phyloP scores from a whole-genome alignment of 2,888 invertebrate species.

The Brenthis hecate region DNA sequence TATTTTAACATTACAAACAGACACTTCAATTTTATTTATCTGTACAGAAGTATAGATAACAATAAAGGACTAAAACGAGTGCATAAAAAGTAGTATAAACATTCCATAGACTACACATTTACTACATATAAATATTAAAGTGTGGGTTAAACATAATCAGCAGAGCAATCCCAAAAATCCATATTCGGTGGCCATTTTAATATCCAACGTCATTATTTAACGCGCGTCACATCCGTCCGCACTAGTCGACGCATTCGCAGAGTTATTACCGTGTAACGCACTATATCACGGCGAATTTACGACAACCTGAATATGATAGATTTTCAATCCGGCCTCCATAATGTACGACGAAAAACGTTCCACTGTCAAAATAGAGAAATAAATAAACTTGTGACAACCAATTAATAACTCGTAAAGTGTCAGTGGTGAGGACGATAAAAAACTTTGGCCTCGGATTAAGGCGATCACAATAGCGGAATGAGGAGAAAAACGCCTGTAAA shows the following conservation, averaged over 20 bases:
- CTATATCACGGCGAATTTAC: conserved; percentile 81
- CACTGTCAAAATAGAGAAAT: conserved; percentile 81
- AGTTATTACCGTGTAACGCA: conserved; percentile 80
- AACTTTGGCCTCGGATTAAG: conserved; percentile 66
- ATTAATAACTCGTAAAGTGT: conserved; percentile 83
- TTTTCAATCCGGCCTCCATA: conserved; percentile 78
- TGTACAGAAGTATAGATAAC: no score
- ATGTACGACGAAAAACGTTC: conserved; percentile 77
- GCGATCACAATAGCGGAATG: conserved; percentile 75
- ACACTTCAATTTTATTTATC: no score
- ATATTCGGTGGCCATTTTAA: conserved; percentile 71
- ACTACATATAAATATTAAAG: neutral
- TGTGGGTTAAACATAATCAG: conserved; percentile 18
- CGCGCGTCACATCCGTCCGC: conserved; percentile 77
- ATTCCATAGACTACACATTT: neutral
- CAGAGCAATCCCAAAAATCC: conserved; percentile 44
- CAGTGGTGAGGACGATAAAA: conserved; percentile 77
- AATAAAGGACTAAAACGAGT: neutral
- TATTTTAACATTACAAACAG: no score
- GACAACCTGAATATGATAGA: conserved; percentile 82
- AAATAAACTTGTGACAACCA: conserved; percentile 81
- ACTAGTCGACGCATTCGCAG: conserved; percentile 74
- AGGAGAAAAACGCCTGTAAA: conserved; percentile 78
- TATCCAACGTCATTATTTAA: conserved; percentile 77
- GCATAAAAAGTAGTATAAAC: neutral